These are phyloP conservation scores for Mechanitis messenoides DNA, from an alignment of 2,888 invertebrate species.

Conservation along the genomic window DNA sequence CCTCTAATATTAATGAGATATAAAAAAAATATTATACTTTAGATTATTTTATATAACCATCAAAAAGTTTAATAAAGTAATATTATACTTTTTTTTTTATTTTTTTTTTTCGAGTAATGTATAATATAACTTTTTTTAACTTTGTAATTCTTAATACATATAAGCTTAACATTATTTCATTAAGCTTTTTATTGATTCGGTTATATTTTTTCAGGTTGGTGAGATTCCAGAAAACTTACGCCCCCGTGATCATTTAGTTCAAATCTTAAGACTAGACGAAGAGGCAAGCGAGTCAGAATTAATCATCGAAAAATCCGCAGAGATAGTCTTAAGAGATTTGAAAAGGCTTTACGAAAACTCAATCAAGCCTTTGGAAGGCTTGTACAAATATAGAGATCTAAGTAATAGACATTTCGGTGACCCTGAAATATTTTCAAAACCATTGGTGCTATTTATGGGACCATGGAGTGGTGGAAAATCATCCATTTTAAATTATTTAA, in stretches of 20 bases:
- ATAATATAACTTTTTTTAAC: no score
- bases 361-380: constrained; percentile 91
- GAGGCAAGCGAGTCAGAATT: constrained; percentile 83
- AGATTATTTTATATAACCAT: no score
- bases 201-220: constrained; percentile 75
- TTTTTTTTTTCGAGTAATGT: no score
- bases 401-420: constrained; percentile 95
- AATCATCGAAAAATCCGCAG: constrained; percentile 83
- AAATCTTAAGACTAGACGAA: constrained; percentile 86
- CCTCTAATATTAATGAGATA: no score
- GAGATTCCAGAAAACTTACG: constrained; percentile 87
- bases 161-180: no score
- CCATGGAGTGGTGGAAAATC: constrained; percentile 98
- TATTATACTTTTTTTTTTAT: no score
- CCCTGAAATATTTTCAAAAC: constrained; percentile 96
- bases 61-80: no score
- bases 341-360: constrained; percentile 91
- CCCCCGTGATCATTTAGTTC: constrained; percentile 86
- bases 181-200: no score
- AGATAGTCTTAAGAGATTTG: constrained; percentile 87
- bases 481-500: constrained; percentile 93
- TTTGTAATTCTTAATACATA: no score
- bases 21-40: no score
- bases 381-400: constrained; percentile 93
- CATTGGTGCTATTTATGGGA: constrained; percentile 94